Base-by-base conservation (phyloP, 1,140 invertebrate species). In the Bilobella aurantiaca region DNA sequence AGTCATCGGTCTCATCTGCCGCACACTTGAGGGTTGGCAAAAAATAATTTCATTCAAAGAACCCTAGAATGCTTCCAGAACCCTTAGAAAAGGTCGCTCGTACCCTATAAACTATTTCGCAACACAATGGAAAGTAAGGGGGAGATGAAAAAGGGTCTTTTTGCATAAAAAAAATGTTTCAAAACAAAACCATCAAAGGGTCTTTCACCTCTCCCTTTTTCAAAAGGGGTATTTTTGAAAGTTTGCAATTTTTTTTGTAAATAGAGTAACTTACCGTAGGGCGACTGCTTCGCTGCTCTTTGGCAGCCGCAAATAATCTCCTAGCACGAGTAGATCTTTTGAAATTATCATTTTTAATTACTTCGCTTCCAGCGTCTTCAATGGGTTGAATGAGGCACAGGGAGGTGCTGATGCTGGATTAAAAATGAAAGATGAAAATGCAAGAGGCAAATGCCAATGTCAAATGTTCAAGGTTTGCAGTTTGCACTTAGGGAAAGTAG, bases 251-350 rank as follows among this genome's bases (percentile, higher is more conserved):
- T 53, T 53, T 53, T 53, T 53, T 53, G 14, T 27, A 53, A 30
- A 63, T 14, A 66, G 56, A 46, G 21, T 16, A 1, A 67, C 67
- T 71, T 71, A 71, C 70, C 31, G 67, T 23, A 69, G 68, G 58
- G 66, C 60, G 1, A 67, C 57, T 32, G 67, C 66, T 29, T 71
- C 70, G 32, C 42, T 53, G 23, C 29, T 66, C 32, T 71, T 68
- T 3, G 70, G 70, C 12, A 71, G 63, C 1, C 70, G 61, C 21
- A 71, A 63, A 58, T 71, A 71, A 62, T 71, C 70, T 23, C 70
- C 70, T 8, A 71, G 67, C 28, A 71, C 70, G 1, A 71, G 67
- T 1, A 71, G 53, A 63, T 71, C 70, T 58, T 71, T 71, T 29
- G 67, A 69, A 63, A 71, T 71, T 49, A 71, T 69, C 70, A 71